Evolutionary conservation across 64 coral and sea anemone genomes (phyloP).

Genomic region (Dendrophyllia cribrosa): DNA sequence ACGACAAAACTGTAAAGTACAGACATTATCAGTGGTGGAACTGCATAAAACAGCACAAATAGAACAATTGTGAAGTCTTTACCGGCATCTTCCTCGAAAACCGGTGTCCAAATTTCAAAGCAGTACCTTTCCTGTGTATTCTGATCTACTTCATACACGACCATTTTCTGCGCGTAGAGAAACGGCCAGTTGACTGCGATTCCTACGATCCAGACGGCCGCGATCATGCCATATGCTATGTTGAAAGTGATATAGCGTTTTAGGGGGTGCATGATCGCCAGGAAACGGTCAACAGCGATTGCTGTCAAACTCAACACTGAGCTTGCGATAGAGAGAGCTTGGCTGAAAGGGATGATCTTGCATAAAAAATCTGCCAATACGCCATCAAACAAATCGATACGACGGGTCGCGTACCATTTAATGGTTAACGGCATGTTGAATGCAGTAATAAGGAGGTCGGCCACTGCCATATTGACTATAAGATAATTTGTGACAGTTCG

Average conservation of each 20-base stretch:
- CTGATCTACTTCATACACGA: not conserved
- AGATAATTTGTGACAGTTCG: constrained; percentile 89
- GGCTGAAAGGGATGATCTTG: constrained; percentile 79
- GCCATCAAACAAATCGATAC: constrained; percentile 32
- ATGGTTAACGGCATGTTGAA: constrained; percentile 73
- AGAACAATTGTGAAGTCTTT: constrained; percentile 76
- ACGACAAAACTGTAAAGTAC: constrained; percentile 70
- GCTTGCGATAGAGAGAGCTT: constrained; percentile 71
- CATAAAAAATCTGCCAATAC: constrained; percentile 52
- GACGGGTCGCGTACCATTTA: not conserved
- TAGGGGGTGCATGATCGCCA: constrained; percentile 80
- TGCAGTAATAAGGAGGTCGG: constrained; percentile 72
- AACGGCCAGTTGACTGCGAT: constrained; percentile 54
- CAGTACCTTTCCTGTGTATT: not conserved
- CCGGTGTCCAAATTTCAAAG: constrained; percentile 58
- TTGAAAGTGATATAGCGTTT: constrained; percentile 75
- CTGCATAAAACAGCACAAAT: constrained; percentile 70
- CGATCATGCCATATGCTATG: constrained; percentile 58
- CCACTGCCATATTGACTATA: constrained; percentile 89
- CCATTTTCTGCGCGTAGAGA: constrained; percentile 54
- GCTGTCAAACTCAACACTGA: constrained; percentile 86
- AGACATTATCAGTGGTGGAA: constrained; percentile 66
- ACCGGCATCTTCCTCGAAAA: constrained; percentile 4
- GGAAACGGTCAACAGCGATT: constrained; percentile 84
- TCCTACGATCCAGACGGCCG: constrained; percentile 61